Conservation (phyloP, 2,797 vertebrate genomes). For the Esox masquinongy region DNA sequence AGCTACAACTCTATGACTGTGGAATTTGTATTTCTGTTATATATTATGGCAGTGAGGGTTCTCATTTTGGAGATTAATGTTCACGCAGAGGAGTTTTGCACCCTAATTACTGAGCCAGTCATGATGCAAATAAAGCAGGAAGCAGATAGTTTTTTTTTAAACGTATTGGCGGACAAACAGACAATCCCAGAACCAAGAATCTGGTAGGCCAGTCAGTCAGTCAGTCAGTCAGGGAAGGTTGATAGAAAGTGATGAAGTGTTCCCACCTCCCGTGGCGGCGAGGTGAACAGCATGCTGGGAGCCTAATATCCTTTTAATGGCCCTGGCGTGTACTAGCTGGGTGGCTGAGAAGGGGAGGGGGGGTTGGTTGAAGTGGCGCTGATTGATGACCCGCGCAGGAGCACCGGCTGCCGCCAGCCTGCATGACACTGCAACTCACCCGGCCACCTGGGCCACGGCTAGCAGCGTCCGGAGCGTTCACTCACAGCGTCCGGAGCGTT, state of each 20-base stretch:
- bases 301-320: conserved; percentile 73
- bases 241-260: conserved; percentile 14
- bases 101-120: neutral
- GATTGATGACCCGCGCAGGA: conserved; percentile 62
- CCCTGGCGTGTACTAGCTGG: conserved; percentile 50
- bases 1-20: conserved; percentile 24
- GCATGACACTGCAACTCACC: conserved; percentile 62
- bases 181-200: neutral
- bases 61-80: neutral
- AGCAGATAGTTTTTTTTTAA: no score
- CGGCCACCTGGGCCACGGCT: conserved; percentile 45
- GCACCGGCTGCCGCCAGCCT: conserved; percentile 43
- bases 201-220: neutral
- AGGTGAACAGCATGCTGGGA: conserved; percentile 59
- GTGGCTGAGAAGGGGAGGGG: conserved; percentile 28
- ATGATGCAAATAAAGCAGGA: neutral
- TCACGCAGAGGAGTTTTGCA: neutral
- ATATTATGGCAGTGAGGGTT: neutral
- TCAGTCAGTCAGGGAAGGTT: neutral
- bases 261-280: conserved; percentile 15
- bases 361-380: conserved; percentile 26
- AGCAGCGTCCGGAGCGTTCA: conserved; percentile 22
- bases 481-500: conserved; percentile 24
- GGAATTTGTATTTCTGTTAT: conserved; percentile 21
- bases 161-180: neutral